Conservation (phyloP, 1,140 invertebrate genomes). For the Cherax quadricarinatus region DNA sequence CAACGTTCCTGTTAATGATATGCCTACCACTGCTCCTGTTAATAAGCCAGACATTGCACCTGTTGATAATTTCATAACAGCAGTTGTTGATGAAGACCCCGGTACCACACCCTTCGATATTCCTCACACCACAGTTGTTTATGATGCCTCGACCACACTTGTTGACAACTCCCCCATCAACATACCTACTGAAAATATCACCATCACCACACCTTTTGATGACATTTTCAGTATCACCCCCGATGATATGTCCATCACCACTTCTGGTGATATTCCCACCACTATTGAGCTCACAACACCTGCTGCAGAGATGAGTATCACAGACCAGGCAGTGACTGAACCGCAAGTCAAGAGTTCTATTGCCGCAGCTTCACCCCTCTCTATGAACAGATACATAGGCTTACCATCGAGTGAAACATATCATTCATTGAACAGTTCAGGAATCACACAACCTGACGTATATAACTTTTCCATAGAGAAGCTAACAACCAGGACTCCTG, state of each 20-base stretch:
- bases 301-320: too few species aligned
- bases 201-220: neutral
- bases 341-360: too few species aligned
- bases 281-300: neutral
- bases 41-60: neutral
- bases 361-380: too few species aligned
- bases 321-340: too few species aligned
- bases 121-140: neutral
- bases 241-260: neutral
- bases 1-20: conserved; percentile 3
- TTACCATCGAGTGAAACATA: too few species aligned
- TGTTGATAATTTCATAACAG: neutral
- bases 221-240: neutral
- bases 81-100: neutral
- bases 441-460: too few species aligned
- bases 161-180: neutral
- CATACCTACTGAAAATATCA: neutral
- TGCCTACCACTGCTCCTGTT: neutral
- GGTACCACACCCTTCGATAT: neutral
- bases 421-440: too few species aligned
- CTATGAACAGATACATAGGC: too few species aligned
- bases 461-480: too few species aligned
- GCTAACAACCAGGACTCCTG: too few species aligned
- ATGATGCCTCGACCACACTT: neutral
- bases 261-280: neutral